Evolutionary conservation across 2,797 vertebrate genomes (phyloP), one percentile per base, ranked within the genome.

Genomic region (Mormyrops attenuatus): DNA sequence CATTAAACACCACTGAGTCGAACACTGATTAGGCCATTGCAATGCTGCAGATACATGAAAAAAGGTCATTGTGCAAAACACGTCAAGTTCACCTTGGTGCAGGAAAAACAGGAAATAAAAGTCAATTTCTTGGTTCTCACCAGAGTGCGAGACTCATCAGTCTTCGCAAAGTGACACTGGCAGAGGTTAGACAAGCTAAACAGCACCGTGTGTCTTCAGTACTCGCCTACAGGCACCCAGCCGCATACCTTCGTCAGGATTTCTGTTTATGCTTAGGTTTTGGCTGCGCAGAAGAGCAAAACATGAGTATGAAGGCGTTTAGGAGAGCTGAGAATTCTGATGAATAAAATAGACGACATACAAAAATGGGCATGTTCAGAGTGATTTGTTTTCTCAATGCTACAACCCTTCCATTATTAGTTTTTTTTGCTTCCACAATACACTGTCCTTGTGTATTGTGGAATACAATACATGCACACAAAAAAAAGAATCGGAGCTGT

Each of bases 71-170:
- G 80, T 11, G 38, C 38, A 50, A 50, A 84, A 44, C 41, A 84
- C 2, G 20, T 49, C 44, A 22, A 49, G 80, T 49, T 84, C 57
- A 85, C 11, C 41, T 41, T 11, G 52, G 9, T 47, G 4, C n/a
- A 15, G 9, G 38, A 55, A 85, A 85, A 86, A 89, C 57, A 47
- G 57, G 47, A 55, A 89, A 8, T 50, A 77, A 55, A 88, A 88
- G 20, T 69, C 3, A 34, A 15, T 41, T 38, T n/a, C 73, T 52
- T 22, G 34, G 9, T 9, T 86, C 85, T 88, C 89, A 90, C 86
- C 86, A 49, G 52, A 88, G 85, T 90, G 66, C 66, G 55, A 90
- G 80, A 85, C 73, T 85, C 87, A 90, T 90, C 89, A 49, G 55
- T 90, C 89, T 85, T 90, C 30, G 15, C 20, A 57, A 66, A 50